Evolutionary conservation across 64 coral and sea anemone genomes (phyloP).

Genomic region (Montipora capricornis): DNA sequence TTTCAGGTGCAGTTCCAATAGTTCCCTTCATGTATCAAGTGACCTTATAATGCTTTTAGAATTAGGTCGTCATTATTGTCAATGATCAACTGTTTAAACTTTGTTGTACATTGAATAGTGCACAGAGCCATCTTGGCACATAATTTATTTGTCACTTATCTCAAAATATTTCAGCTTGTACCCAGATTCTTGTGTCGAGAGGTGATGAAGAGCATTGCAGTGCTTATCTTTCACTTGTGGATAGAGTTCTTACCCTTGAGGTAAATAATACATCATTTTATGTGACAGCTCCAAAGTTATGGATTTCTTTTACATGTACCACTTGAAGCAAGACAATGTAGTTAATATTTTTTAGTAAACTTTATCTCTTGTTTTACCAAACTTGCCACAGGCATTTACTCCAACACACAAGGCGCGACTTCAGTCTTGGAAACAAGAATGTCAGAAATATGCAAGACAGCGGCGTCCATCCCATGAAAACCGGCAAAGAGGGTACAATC

Average conservation of each 20-base stretch:
- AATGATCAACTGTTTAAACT: too few species aligned
- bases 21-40: too few species aligned
- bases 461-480: constrained; percentile 84
- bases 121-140: too few species aligned
- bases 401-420: constrained; percentile 82
- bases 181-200: constrained; percentile 95
- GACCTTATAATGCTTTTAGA: too few species aligned
- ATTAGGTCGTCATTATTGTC: too few species aligned
- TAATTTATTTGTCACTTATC: neutral
- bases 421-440: constrained; percentile 98
- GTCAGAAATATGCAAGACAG: constrained; percentile 80
- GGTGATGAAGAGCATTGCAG: constrained; percentile 89
- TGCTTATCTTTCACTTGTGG: constrained; percentile 85
- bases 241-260: constrained; percentile 85
- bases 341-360: too few species aligned
- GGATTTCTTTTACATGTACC: too few species aligned
- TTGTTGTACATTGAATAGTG: too few species aligned
- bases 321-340: too few species aligned
- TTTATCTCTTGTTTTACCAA: neutral
- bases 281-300: too few species aligned
- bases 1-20: too few species aligned
- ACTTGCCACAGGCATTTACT: constrained; percentile 80
- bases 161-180: constrained; percentile 77
- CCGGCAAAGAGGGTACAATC: constrained; percentile 65
- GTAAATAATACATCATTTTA: constrained; percentile 32